Evolutionary conservation across 1,140 invertebrate genomes (phyloP).

Genomic region (Portunus trituberculatus): DNA sequence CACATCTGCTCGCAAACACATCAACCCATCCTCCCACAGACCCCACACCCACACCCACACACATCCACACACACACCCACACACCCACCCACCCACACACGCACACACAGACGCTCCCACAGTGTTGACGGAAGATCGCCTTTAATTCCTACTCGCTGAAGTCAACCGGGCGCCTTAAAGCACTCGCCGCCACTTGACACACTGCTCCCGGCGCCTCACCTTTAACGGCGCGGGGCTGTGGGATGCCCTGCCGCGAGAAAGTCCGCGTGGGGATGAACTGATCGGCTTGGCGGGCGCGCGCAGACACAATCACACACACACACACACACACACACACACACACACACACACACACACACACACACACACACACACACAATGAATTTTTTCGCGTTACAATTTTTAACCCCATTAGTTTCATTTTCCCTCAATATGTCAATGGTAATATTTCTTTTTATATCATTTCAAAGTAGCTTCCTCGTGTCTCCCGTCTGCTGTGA

Average conservation of each 20-base stretch:
- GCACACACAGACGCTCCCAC: not conserved
- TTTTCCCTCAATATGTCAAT: too few species aligned
- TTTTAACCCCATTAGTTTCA: too few species aligned
- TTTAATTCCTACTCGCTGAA: not conserved
- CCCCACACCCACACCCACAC: not conserved
- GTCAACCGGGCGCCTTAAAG: not conserved
- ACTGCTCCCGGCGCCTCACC: not conserved
- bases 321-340: not conserved
- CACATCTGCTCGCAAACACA: too few species aligned
- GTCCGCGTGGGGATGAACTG: too few species aligned
- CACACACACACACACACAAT: not conserved
- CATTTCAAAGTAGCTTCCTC: too few species aligned
- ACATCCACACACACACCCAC: not conserved
- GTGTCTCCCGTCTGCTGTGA: too few species aligned
- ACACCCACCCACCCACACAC: not conserved
- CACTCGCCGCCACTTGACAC: conserved; percentile 16
- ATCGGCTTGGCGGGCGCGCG: too few species aligned
- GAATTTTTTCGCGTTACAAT: too few species aligned
- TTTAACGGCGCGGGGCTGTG: not conserved
- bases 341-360: not conserved
- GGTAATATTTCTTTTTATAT: too few species aligned
- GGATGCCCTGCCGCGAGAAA: not conserved
- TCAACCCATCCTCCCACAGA: too few species aligned
- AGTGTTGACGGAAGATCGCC: not conserved
- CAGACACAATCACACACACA: too few species aligned